Evolutionary conservation across 2,113 vertebrate species (phyloP).

Genomic region (Jaculus jaculus): DNA sequence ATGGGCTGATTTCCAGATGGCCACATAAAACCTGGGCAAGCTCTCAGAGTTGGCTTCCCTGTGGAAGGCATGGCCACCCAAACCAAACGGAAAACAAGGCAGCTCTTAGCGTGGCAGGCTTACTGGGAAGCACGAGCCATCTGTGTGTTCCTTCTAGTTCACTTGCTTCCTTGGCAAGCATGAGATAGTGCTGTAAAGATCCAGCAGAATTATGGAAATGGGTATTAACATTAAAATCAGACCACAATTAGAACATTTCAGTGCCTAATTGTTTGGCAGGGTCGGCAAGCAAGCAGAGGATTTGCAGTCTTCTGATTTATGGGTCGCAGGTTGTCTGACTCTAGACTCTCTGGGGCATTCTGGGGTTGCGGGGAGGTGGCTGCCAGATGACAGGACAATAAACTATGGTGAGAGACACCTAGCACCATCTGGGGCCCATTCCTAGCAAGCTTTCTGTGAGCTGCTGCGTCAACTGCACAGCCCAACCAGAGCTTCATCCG

Average conservation of each 20-base stretch:
- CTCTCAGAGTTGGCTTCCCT: not conserved
- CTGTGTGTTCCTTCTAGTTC: conserved; percentile 85
- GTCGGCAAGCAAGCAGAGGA: conserved; percentile 61
- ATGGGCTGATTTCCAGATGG: not conserved
- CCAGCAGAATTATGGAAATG: conserved; percentile 87
- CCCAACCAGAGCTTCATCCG: not conserved
- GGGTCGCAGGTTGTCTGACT: conserved; percentile 79
- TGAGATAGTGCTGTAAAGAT: conserved; percentile 83
- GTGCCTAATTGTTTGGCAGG: conserved; percentile 85
- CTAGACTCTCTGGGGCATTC: conserved; percentile 57
- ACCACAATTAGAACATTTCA: conserved; percentile 87
- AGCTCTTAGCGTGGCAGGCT: conserved; percentile 65
- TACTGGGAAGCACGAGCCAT: conserved; percentile 82
- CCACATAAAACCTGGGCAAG: not conserved
- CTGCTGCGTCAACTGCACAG: not conserved
- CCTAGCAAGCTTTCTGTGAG: conserved; percentile 34
- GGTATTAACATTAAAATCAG: conserved; percentile 86
- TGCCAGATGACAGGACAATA: conserved; percentile 22
- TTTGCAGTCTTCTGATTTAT: conserved; percentile 81
- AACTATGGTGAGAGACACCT: not conserved
- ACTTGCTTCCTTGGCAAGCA: conserved; percentile 86
- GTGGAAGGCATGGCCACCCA: conserved; percentile 1
- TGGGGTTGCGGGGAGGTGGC: not conserved
- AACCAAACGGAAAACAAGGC: conserved; percentile 70
- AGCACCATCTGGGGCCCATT: not conserved